phyloP scores from a whole-genome alignment of 2,888 invertebrate genomes.

The Hetaerina titia region DNA sequence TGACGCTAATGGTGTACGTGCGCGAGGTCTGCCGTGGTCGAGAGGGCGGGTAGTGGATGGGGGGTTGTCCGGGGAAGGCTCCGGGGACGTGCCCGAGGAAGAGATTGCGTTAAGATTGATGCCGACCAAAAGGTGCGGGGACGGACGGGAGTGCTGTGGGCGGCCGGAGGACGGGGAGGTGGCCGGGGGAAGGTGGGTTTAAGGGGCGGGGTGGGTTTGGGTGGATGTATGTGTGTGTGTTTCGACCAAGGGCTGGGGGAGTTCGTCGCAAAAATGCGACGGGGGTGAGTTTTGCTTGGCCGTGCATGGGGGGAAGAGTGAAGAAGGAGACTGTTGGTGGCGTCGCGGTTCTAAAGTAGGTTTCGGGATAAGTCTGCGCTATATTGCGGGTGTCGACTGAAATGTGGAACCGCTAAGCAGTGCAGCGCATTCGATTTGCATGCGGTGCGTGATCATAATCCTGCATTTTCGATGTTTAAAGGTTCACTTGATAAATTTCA shows the following conservation, averaged over 20 bases:
- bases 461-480: too few species aligned
- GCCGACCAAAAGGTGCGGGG: neutral
- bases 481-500: too few species aligned
- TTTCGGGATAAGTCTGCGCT: too few species aligned
- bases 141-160: too few species aligned
- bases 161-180: neutral
- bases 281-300: too few species aligned
- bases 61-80: neutral
- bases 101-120: constrained; percentile 10
- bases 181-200: neutral
- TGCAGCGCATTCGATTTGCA: too few species aligned
- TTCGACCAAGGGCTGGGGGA: neutral
- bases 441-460: too few species aligned
- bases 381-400: neutral
- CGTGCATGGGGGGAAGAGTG: neutral
- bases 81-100: neutral
- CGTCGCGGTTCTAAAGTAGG: too few species aligned
- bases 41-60: neutral
- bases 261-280: too few species aligned
- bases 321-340: neutral
- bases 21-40: neutral
- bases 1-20: neutral
- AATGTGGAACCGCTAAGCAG: neutral
- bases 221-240: neutral
- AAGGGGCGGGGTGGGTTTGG: neutral